Base-by-base conservation (phyloP, 2,797 vertebrate species). In the Sebastes steindachneri region DNA sequence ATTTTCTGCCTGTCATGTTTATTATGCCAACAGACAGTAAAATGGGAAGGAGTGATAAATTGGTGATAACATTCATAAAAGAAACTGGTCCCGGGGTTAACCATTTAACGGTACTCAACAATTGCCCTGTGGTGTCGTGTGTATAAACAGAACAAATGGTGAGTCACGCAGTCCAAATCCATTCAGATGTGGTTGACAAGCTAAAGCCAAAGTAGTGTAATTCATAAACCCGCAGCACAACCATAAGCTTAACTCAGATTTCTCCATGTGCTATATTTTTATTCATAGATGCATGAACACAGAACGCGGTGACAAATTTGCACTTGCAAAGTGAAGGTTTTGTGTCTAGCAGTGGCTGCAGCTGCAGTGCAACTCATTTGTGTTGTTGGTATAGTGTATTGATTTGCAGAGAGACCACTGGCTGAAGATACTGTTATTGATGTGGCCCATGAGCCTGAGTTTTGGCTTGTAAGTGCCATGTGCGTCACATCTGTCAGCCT, bases 361-460 rank as follows among this genome's bases (percentile, higher is more conserved):
- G 41, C 55, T 69, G 29, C 45, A 54, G 14, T 71, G 25, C 14
- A n/a, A 77, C 21, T 63, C 51, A 64, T 80, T 66, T 73, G 14
- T 62, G n/a, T 62, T 75, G 45, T 70, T 67, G 45, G 29, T 69
- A 25, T 23, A 29, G 21, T 48, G 23, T 45, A 75, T 82, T 77
- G 76, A 75, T 71, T 80, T 71, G n/a, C 37, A 67, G 26, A 54
- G 35, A 64, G 60, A 72, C 62, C 57, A 15, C 12, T 35, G 57
- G 23, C 80, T 85, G 60, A 29, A 83, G 25, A 37, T 77, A 29
- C 57, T 66, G 63, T 62, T 60, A 84, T 62, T 65, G 73, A 87
- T 86, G 67, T 74, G 45, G 12, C 68, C 68, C 2, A 28, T 7
- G 70, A 55, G 55, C 68, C 64, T 57, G 23, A 12, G 26, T 31